Percentiles rank a stretch among this genome's conserved stretches.
Evolutionary conservation across 1,140 invertebrate genomes (phyloP).

Genomic region (Onthophagus taurus): DNA sequence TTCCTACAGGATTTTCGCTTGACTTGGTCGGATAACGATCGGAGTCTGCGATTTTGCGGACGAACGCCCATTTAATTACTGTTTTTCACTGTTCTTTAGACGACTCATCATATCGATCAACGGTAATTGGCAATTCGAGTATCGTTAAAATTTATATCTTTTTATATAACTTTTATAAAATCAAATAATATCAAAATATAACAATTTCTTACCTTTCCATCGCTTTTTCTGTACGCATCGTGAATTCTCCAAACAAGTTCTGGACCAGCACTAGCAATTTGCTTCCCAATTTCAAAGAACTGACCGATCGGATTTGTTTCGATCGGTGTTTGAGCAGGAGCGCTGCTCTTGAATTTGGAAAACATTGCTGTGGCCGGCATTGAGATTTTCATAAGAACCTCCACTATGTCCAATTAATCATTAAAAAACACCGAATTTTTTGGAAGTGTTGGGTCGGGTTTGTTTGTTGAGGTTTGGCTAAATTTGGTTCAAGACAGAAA

Average conservation of each 20-base stretch:
- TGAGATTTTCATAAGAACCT: conserved; percentile 12
- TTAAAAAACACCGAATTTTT: too few relatives aligned
- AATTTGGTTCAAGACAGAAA: too few relatives aligned
- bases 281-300: conserved; percentile 82
- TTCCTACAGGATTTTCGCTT: too few relatives aligned
- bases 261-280: conserved; percentile 78
- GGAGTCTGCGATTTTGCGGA: too few relatives aligned
- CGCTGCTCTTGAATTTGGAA: conserved; percentile 50
- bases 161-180: background rate
- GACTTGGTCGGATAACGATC: too few relatives aligned
- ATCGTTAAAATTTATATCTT: too few relatives aligned
- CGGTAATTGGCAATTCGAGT: too few relatives aligned
- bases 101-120: too few relatives aligned
- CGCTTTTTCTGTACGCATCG: conserved; percentile 79
- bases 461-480: too few relatives aligned
- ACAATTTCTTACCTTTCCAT: conserved; percentile 70
- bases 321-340: conserved; percentile 45
- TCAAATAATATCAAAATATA: background rate
- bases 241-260: conserved; percentile 89
- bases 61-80: too few relatives aligned
- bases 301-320: conserved; percentile 82
- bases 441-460: too few relatives aligned
- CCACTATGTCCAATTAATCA: conserved; percentile 10
- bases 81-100: too few relatives aligned
- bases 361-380: conserved; percentile 11